These are phyloP conservation scores for Tragopan temminckii DNA, from an alignment of 2,797 vertebrate genomes.

Conservation along the genomic window DNA sequence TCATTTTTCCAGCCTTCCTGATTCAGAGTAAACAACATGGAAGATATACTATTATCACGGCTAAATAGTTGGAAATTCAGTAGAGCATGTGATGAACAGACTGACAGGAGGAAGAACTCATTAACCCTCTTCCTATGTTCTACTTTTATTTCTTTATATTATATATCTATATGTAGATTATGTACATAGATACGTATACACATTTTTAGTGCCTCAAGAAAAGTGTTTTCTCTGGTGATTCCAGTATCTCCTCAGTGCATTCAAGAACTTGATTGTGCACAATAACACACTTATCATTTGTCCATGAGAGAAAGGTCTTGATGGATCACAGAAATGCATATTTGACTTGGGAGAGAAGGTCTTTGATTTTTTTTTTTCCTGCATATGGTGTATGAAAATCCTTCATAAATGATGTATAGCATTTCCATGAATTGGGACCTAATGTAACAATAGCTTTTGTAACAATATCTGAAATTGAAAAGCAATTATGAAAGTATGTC, in stretches of 20 bases:
- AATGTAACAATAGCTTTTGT: conserved; percentile 73
- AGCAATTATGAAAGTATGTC: conserved; percentile 81
- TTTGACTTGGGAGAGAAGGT: conserved; percentile 70
- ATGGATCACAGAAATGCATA: conserved; percentile 66
- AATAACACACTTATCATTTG: conserved; percentile 2
- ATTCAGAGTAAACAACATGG: not conserved
- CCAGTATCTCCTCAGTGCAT: not conserved
- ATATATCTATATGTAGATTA: not conserved
- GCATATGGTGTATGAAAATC: conserved; percentile 63
- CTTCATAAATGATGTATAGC: conserved; percentile 79
- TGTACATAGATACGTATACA: not conserved
- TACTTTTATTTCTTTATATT: not conserved
- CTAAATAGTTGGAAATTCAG: not conserved
- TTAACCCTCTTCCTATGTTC: not conserved
- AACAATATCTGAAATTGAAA: conserved; percentile 82
- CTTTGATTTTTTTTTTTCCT: conserved; percentile 66
- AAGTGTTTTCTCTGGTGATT: not conserved
- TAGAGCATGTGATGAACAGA: not conserved
- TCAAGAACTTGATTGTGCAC: not conserved
- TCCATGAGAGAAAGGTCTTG: conserved; percentile 19
- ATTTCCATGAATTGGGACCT: conserved; percentile 54
- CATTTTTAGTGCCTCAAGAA: conserved; percentile 1
- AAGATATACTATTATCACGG: not conserved
- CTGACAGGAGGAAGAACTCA: not conserved
- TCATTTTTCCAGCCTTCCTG: not conserved